Conservation (phyloP, 2,888 invertebrate genomes). For the Romanomermis culicivorax region DNA sequence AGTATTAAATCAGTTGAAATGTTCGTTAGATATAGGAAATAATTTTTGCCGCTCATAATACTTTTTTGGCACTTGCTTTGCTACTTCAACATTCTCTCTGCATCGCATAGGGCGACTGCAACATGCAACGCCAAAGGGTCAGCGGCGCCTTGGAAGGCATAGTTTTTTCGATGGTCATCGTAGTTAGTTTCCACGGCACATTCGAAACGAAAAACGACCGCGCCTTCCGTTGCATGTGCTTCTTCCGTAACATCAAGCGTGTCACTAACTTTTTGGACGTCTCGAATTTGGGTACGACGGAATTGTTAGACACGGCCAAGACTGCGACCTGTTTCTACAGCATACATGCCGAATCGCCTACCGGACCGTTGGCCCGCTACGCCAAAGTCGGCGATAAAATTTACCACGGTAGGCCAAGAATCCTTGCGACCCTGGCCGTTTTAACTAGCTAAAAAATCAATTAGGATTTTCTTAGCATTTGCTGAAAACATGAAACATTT, state of each 20-base stretch:
- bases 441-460: too few relatives aligned
- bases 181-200: conserved; percentile 24
- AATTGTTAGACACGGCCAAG: conserved; percentile 20
- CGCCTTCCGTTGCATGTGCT: conserved; percentile 23
- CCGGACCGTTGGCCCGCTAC: conserved; percentile 12
- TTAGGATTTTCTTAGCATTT: too few relatives aligned
- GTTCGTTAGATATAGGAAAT: too few relatives aligned
- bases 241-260: conserved; percentile 22
- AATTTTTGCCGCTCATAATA: too few relatives aligned
- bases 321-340: conserved; percentile 20
- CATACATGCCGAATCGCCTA: conserved; percentile 14
- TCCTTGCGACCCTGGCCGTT: too few relatives aligned
- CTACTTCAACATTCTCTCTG: too few relatives aligned
- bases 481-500: too few relatives aligned
- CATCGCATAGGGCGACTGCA: conserved; percentile 25
- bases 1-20: too few relatives aligned
- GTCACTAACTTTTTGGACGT: conserved; percentile 21
- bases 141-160: conserved; percentile 22
- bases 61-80: too few relatives aligned
- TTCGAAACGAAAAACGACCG: conserved; percentile 14
- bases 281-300: conserved; percentile 17
- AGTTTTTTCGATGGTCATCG: conserved; percentile 22
- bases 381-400: conserved; percentile 23
- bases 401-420: too few relatives aligned
- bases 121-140: conserved; percentile 22